A percentile compares a stretch with the other conserved stretches of the same genome.
Evolutionary conservation across 1,140 invertebrate genomes (phyloP).

Genomic region (Episyrphus balteatus): DNA sequence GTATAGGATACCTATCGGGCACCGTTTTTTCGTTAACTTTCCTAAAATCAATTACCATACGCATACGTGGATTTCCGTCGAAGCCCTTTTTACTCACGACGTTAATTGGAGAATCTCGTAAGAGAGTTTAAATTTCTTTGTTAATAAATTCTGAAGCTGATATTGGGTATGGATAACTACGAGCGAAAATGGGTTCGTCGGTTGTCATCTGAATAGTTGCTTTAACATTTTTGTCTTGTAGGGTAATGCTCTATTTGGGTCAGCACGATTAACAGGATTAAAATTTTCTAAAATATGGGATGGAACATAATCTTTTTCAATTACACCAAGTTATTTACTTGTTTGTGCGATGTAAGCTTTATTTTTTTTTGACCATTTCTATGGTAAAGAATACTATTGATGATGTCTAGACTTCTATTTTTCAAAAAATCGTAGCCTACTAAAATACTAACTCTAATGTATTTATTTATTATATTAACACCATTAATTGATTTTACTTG

Average conservation of each 20-base stretch:
- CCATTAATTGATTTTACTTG: not conserved
- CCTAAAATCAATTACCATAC: conserved; percentile 23
- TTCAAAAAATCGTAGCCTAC: conserved; percentile 1
- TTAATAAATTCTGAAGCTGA: conserved; percentile 8
- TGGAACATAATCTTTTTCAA: not conserved
- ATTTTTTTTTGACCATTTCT: not conserved
- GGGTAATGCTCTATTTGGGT: not conserved
- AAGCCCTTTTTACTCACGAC: conserved; percentile 12
- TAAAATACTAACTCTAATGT: not conserved
- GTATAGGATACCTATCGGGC: conserved; percentile 39
- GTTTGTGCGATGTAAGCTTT: not conserved
- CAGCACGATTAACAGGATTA: too few species aligned
- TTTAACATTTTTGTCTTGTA: conserved; percentile 2
- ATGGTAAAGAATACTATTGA: not conserved
- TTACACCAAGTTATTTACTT: too few species aligned
- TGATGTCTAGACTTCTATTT: conserved; percentile 4
- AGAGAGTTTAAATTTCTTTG: conserved; percentile 5
- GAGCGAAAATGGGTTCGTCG: conserved; percentile 8
- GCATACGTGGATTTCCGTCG: conserved; percentile 7
- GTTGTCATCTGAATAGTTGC: conserved; percentile 3
- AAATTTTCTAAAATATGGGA: too few species aligned
- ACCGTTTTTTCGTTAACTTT: conserved; percentile 27
- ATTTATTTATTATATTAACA: conserved; percentile 2
- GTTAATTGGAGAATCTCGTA: conserved; percentile 7
- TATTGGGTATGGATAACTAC: conserved; percentile 12